These are phyloP conservation scores for Azorinus chamasolen DNA, from an alignment of 2,888 invertebrate species.

Conservation along the genomic window DNA sequence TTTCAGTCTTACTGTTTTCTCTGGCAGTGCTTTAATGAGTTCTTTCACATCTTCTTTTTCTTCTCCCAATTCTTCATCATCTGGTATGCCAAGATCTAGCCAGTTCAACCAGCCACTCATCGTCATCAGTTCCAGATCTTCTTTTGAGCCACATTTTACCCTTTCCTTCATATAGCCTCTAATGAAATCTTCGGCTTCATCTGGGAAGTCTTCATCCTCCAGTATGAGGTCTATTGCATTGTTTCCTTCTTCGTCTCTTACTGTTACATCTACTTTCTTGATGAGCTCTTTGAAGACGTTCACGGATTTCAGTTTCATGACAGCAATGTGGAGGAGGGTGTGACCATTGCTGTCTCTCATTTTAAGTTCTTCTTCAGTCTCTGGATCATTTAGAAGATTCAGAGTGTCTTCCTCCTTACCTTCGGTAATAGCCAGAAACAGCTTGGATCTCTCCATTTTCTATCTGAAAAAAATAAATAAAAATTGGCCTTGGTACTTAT, in stretches of 20 bases:
- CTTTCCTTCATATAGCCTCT: slow-evolving; percentile 49
- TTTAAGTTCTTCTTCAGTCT: slow-evolving; percentile 51
- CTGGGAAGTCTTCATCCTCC: slow-evolving; percentile 56
- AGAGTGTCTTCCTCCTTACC: slow-evolving; percentile 61
- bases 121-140: slow-evolving; percentile 55
- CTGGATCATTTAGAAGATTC: slow-evolving; percentile 51
- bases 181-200: slow-evolving; percentile 58
- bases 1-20: slow-evolving; percentile 55
- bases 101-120: slow-evolving; percentile 69
- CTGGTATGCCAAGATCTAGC: slow-evolving; percentile 45
- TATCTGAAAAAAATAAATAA: background rate
- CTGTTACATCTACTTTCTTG: slow-evolving; percentile 64
- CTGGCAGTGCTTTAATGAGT: slow-evolving; percentile 57
- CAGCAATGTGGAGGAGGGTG: slow-evolving; percentile 71
- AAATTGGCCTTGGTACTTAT: no score
- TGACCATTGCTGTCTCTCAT: slow-evolving; percentile 64
- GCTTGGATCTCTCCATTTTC: slow-evolving; percentile 57
- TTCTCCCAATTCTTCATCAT: slow-evolving; percentile 54
- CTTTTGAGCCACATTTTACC: slow-evolving; percentile 62
- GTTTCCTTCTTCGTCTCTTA: slow-evolving; percentile 65
- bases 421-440: slow-evolving; percentile 65
- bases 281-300: slow-evolving; percentile 70
- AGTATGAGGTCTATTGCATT: slow-evolving; percentile 69
- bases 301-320: slow-evolving; percentile 60
- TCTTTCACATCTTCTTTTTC: slow-evolving; percentile 60